phyloP scores from a whole-genome alignment of 2,113 vertebrate species.

The Protomyctophum bolini region DNA sequence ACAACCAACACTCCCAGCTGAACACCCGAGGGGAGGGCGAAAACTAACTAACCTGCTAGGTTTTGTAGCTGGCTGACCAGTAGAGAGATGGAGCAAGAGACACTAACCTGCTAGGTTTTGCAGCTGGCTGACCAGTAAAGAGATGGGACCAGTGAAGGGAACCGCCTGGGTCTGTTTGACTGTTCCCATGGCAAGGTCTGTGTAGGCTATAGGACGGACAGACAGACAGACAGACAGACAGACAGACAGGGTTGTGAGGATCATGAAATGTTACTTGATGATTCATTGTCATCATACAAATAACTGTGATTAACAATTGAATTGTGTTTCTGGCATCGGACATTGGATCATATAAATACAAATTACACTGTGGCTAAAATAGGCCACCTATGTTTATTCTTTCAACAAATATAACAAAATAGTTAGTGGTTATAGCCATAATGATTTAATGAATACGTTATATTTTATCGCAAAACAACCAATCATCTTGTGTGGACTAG shows the following conservation, averaged over 20 bases:
- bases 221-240: not conserved
- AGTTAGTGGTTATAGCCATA: too few relatives aligned
- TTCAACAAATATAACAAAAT: too few relatives aligned
- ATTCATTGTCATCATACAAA: too few relatives aligned
- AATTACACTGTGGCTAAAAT: too few relatives aligned
- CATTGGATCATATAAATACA: too few relatives aligned
- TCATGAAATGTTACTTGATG: too few relatives aligned
- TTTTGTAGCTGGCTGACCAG: not conserved
- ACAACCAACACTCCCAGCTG: not conserved
- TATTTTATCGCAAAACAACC: too few relatives aligned
- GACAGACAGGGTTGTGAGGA: not conserved
- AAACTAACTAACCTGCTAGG: not conserved
- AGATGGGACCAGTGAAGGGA: conserved; percentile 91
- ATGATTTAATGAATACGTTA: too few relatives aligned
- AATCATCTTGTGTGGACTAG: too few relatives aligned
- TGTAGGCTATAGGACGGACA: conserved; percentile 82
- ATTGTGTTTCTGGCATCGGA: too few relatives aligned
- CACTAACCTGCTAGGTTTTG: conserved; percentile 87
- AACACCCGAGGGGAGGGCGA: not conserved
- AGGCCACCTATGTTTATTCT: too few relatives aligned
- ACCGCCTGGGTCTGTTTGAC: conserved; percentile 95
- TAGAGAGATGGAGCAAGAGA: not conserved
- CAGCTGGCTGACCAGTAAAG: conserved; percentile 87
- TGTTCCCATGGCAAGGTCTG: conserved; percentile 92
- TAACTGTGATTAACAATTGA: too few relatives aligned